These are phyloP conservation scores for Abscondita cerata DNA, from an alignment of 2,888 invertebrate species.

Conservation along the genomic window DNA sequence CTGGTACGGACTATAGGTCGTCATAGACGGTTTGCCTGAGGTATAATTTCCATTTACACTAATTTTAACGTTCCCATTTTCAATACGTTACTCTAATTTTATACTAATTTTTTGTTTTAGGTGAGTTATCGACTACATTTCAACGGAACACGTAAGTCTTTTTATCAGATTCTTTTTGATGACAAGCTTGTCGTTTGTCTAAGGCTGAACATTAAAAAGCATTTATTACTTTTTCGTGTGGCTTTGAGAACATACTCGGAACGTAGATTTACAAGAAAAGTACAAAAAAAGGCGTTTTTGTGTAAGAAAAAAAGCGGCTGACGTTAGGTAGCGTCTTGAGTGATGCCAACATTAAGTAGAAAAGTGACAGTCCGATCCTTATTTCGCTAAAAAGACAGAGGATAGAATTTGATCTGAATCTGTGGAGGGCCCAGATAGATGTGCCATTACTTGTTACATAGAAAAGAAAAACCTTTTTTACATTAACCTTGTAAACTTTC, in stretches of 20 bases:
- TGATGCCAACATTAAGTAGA: slow-evolving; percentile 3
- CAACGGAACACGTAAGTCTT: neutral
- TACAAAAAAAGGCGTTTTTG: slow-evolving; percentile 3
- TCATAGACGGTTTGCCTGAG: slow-evolving; percentile 26
- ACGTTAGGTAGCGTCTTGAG: slow-evolving; percentile 4
- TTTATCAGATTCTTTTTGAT: neutral
- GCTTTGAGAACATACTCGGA: neutral
- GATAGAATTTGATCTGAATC: neutral
- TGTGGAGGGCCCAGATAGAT: no score
- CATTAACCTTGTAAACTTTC: neutral
- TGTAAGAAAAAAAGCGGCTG: neutral
- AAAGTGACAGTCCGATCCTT: neutral
- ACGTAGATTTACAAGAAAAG: neutral
- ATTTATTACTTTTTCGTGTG: neutral
- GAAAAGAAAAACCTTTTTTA: slow-evolving; percentile 1
- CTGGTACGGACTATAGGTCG: slow-evolving; percentile 30
- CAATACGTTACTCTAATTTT: slow-evolving; percentile 13
- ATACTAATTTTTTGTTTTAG: neutral
- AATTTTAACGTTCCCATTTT: slow-evolving; percentile 23
- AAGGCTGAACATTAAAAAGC: neutral
- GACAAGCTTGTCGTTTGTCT: neutral
- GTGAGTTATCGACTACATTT: neutral
- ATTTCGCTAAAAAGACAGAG: slow-evolving; percentile 1
- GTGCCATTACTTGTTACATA: neutral
- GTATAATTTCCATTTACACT: slow-evolving; percentile 29